Evolutionary conservation across 30 jellyfish, hydroid and myxozoan species (phyloP).

Genomic region (Hydractinia symbiolongicarpus): DNA sequence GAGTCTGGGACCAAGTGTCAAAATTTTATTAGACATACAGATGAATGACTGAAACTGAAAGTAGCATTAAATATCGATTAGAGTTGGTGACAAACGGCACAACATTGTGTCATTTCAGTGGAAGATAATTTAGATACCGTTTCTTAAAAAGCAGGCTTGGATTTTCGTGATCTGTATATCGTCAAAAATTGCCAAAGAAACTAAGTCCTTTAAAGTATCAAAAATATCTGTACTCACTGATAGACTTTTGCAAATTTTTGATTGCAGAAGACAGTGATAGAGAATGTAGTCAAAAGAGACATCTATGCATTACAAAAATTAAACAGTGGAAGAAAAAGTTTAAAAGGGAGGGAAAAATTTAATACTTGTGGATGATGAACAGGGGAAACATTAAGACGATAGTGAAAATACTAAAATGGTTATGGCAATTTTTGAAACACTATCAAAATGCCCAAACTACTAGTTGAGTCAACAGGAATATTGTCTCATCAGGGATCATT

Average conservation of each 20-base stretch:
- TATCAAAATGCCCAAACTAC: too few species aligned
- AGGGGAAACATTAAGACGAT: too few species aligned
- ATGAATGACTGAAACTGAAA: background rate
- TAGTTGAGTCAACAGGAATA: too few species aligned
- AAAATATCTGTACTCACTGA: slow-evolving; percentile 11
- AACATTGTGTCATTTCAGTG: background rate
- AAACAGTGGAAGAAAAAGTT: slow-evolving; percentile 14
- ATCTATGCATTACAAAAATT: background rate
- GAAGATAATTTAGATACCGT: background rate
- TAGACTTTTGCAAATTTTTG: slow-evolving; percentile 14
- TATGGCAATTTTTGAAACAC: too few species aligned
- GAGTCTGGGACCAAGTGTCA: too few species aligned
- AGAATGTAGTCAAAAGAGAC: background rate
- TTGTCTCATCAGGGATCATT: too few species aligned
- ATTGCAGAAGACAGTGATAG: background rate
- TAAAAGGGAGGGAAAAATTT: background rate
- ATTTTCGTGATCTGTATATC: background rate
- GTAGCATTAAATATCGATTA: background rate
- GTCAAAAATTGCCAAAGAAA: background rate
- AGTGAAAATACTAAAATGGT: too few species aligned
- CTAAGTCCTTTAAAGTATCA: background rate
- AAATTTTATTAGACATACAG: background rate
- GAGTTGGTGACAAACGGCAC: background rate
- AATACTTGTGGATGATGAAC: background rate
- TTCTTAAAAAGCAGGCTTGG: background rate